A percentile compares a stretch with the other conserved stretches of the same genome.
phyloP scores from a whole-genome alignment of 1,140 invertebrate species.

The Colletes gigas region DNA sequence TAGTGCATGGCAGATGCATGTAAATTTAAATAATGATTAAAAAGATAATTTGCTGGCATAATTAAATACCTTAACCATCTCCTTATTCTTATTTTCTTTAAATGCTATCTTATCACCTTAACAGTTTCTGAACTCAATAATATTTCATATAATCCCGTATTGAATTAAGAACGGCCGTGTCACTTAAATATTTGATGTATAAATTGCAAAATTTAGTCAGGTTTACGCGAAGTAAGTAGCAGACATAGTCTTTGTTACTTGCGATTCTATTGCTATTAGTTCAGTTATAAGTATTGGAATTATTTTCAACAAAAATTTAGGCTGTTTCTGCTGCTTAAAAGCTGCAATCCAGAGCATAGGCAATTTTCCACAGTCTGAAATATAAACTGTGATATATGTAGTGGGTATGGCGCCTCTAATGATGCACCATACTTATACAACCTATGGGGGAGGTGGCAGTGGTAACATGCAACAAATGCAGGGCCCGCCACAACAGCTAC shows the following conservation, averaged over 20 bases:
- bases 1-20: constrained; percentile 78
- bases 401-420: constrained; percentile 82
- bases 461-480: constrained; percentile 83
- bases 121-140: constrained; percentile 58
- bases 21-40: constrained; percentile 67
- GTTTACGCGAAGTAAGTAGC: constrained; percentile 44
- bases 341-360: constrained; percentile 58
- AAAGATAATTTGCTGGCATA: constrained; percentile 75
- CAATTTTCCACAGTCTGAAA: constrained; percentile 72
- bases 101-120: constrained; percentile 51
- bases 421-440: constrained; percentile 84
- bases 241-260: constrained; percentile 42
- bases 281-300: neutral
- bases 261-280: neutral
- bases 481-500: constrained; percentile 79
- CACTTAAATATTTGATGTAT: constrained; percentile 45
- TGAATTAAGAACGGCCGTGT: constrained; percentile 36
- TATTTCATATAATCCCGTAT: constrained; percentile 53
- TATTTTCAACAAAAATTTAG: constrained; percentile 2
- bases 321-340: constrained; percentile 71
- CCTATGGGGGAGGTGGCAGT: constrained; percentile 83
- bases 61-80: constrained; percentile 75
- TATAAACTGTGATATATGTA: constrained; percentile 81
- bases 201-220: constrained; percentile 41
- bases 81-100: constrained; percentile 64